Base-by-base conservation (phyloP, 2,113 vertebrate genomes). In the Microtus richardsoni region DNA sequence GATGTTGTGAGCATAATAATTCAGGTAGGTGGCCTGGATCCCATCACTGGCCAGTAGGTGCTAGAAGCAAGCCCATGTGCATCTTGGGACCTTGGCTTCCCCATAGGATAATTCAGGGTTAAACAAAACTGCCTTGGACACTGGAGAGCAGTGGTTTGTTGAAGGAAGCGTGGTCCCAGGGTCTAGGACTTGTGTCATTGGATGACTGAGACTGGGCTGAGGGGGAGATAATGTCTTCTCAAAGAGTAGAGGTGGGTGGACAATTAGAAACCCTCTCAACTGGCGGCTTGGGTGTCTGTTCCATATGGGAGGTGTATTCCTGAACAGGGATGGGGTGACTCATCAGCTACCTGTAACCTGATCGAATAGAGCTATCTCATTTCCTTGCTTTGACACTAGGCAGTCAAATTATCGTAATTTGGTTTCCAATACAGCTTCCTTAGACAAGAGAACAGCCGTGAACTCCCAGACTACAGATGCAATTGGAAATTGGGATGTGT, bases 341-440 rank as follows among this genome's bases (percentile, higher is more conserved):
- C 96, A 92, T 82, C 54, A 66, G 52, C 21, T 0, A 33, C 44
- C 88, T 91, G 94, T 60, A 93, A 96, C 90, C 88, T 7, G 92
- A 93, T 28, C 75, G 88, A n/a, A 80, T 5, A 74, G 71, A 82
- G 91, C 73, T 94, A 88, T 93, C 90, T 49, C 44, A 24, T 95
- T 93, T 92, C 96, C 93, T 88, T 21, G 24, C 80, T 93, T 78
- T 28, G 47, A 93, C 66, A 90, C 94, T 44, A 96, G 92, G 87
- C 78, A 66, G 80, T 30, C 0, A 12, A 88, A 80, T 66, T 74
- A 47, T 94, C 79, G 75, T 96, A 70, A 78, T 88, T 89, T 77
- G 33, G 62, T 96, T 96, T 88, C 91, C 89, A 62, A 89, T 68
- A 58, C 41, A 24, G 54, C 47, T 66, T 91, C 52, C 58, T 60